Evolutionary conservation across 2,888 invertebrate genomes (phyloP), one percentile per base, ranked within the genome.

Genomic region (Polylopha cassiicola): DNA sequence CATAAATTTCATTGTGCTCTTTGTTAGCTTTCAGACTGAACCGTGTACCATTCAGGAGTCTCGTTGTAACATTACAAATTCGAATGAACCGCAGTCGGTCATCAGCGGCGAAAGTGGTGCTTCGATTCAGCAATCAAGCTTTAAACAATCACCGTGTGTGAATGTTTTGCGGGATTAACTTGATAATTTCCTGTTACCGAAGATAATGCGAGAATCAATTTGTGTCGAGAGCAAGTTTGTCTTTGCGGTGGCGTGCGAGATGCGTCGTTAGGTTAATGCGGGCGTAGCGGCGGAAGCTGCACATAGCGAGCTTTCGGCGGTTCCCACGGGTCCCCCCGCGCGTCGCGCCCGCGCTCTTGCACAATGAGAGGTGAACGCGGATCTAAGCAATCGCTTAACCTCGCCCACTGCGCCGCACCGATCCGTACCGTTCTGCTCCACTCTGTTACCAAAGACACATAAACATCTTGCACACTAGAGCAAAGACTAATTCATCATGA

Each of bases 341-440:
- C 64, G 62, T 62, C 66, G 51, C 53, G 57, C 33, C 58, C 47
- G 39, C 48, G 63, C 65, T 65, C 72, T 85, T 85, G 80, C 84
- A 85, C 84, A 85, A 84, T 82, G 75, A 79, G 74, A 82, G 81
- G 82, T 81, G 82, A 84, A 84, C 84, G 80, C 82, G 84, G 84
- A 84, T 85, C 84, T 84, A 82, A 81, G 81, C 84, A 84, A 82
- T 81, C 82, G 81, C 80, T 85, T 82, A 84, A 84, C 84, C 84
- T 84, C 84, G 82, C 84, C 84, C 82, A 82, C 75, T 74, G 75
- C 72, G 72, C 73, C 68, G 53, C 44, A 38, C 47, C 48, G 57
- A 51, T 54, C 60, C 51, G 58, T 43, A 48, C 48, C 43, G 49
- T 26, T 26, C 30, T 29, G 34, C 24, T 41, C 34, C 13, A 24